These are phyloP conservation scores for Phortica okadai DNA, from an alignment of 2,888 invertebrate species.

Conservation along the genomic window DNA sequence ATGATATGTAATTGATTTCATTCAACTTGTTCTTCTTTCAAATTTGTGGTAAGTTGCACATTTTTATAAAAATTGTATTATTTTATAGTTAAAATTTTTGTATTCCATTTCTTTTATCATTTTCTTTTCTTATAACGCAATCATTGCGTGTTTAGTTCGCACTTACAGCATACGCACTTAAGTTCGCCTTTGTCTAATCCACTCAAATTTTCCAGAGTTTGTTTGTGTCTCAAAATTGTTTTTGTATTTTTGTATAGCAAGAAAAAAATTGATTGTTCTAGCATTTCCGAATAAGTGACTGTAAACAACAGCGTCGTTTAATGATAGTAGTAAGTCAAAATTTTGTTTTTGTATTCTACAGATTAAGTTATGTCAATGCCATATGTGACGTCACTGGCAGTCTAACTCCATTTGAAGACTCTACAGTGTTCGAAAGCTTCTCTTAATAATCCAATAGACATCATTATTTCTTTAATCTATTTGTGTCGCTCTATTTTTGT, in stretches of 20 bases:
- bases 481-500: conserved; percentile 6
- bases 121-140: background rate
- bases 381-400: no score
- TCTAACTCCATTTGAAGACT: no score
- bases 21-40: background rate
- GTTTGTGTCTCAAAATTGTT: conserved; percentile 11
- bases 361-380: no score
- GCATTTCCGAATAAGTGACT: conserved; percentile 59
- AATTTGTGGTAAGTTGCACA: conserved; percentile 5
- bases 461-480: conserved; percentile 3
- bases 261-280: conserved; percentile 69
- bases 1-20: conserved; percentile 73
- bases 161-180: no score
- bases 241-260: conserved; percentile 52
- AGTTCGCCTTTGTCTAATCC: background rate
- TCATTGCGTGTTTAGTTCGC: background rate
- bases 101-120: background rate
- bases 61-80: conserved; percentile 19
- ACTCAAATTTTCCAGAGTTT: background rate
- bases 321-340: no score
- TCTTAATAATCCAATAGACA: no score
- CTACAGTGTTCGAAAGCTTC: no score
- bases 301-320: no score
- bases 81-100: conserved; percentile 39
- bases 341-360: no score